Evolutionary conservation across 2,113 vertebrate species (phyloP).

Genomic region (Proteles cristata): DNA sequence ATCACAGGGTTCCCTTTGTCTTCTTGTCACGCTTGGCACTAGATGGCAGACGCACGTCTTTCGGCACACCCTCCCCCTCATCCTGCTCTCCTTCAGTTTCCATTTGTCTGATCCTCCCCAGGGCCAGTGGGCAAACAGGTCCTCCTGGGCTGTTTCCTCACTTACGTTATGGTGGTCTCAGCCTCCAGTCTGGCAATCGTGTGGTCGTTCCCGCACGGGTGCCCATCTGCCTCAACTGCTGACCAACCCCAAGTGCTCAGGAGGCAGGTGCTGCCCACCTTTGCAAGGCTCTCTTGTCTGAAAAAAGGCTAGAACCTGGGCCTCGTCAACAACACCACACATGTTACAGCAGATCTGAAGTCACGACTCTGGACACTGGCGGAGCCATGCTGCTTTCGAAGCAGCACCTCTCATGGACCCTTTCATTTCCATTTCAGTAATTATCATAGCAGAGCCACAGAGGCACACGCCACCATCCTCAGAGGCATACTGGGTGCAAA

Average conservation of each 20-base stretch:
- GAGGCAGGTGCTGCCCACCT: neutral
- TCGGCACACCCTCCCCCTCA: neutral
- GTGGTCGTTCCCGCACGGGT: accelerated
- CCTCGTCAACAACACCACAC: neutral
- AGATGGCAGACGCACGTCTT: constrained; percentile 1
- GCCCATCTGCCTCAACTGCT: neutral
- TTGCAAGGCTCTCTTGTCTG: neutral
- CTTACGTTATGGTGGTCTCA: neutral
- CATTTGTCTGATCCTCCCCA: neutral
- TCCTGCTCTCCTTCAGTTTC: neutral
- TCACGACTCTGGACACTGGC: accelerated
- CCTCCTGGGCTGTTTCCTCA: neutral
- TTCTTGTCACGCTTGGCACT: neutral
- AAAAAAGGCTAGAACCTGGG: neutral
- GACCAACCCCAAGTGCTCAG: neutral
- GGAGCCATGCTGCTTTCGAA: accelerated
- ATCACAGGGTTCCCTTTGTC: accelerated
- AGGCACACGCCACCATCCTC: neutral
- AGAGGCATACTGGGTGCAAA: neutral
- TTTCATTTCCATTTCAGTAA: neutral
- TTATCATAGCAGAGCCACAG: neutral
- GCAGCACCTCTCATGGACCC: accelerated
- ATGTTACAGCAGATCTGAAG: neutral
- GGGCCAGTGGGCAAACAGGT: neutral
- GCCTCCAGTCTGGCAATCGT: accelerated